phyloP scores from a whole-genome alignment of 35 echinoderm and acorn worm genomes.

The Strongylocentrotus purpuratus region DNA sequence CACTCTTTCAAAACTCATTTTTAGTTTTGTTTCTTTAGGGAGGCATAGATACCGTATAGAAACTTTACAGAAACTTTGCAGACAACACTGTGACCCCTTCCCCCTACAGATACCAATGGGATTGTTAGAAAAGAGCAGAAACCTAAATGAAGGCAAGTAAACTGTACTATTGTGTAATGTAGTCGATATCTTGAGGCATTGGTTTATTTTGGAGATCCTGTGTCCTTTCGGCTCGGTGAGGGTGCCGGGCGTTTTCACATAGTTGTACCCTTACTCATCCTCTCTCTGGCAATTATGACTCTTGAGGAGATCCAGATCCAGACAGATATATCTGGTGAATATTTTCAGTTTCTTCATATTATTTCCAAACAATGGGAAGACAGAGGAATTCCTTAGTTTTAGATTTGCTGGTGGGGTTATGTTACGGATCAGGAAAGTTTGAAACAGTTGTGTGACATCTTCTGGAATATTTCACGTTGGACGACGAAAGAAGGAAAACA shows the following conservation, averaged over 20 bases:
- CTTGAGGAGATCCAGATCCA: neutral
- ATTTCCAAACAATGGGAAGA: neutral
- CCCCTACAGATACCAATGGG: neutral
- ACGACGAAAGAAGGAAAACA: neutral
- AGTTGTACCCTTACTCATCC: neutral
- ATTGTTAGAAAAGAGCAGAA: neutral
- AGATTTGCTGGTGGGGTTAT: neutral
- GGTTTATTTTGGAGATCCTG: neutral
- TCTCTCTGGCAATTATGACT: neutral
- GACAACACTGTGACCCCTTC: neutral
- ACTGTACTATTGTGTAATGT: neutral
- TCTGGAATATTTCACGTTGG: neutral
- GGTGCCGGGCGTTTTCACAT: neutral
- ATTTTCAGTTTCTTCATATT: neutral
- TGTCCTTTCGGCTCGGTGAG: constrained; percentile 2
- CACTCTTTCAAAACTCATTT: neutral
- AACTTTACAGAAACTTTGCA: neutral
- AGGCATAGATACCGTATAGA: neutral
- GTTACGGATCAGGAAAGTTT: neutral
- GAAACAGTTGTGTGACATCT: neutral
- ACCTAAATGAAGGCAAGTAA: neutral
- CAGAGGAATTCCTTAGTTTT: neutral
- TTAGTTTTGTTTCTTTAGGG: neutral
- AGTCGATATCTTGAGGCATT: neutral
- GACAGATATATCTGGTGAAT: neutral